These are phyloP conservation scores for Synergus umbraculus DNA, from an alignment of 2,888 invertebrate genomes.

Conservation along the genomic window DNA sequence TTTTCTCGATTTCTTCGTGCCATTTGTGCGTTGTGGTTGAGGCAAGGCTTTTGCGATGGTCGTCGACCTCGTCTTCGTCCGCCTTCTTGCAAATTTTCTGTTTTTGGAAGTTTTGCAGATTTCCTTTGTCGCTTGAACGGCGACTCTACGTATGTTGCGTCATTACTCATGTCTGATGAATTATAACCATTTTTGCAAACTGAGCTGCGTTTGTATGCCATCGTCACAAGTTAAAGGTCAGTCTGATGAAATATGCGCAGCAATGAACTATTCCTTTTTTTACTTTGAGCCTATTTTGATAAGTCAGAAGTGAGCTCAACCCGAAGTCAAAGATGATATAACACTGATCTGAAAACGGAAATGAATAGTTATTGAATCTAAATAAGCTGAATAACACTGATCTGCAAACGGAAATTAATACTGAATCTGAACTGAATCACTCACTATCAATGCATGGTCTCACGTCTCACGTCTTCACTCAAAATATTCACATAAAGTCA, in stretches of 20 bases:
- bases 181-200: not conserved
- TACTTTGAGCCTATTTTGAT: not conserved
- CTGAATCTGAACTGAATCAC: no score
- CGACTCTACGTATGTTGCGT: not conserved
- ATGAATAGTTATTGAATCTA: no score
- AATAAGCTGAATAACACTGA: no score
- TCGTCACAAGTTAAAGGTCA: not conserved
- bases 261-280: not conserved
- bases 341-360: no score
- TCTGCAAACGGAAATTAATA: no score
- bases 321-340: no score
- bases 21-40: conserved; percentile 81
- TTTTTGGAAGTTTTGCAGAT: not conserved
- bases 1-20: conserved; percentile 82
- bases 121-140: not conserved
- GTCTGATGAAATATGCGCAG: not conserved
- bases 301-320: no score
- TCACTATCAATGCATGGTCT: no score
- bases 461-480: no score
- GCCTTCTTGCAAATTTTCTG: not conserved
- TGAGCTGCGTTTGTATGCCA: not conserved
- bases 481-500: no score
- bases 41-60: conserved; percentile 74
- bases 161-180: conserved; percentile 2
- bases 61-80: conserved; percentile 61